These are phyloP conservation scores for Siderastrea radians DNA, from an alignment of 92 coral and sea anemone species.

Conservation along the genomic window DNA sequence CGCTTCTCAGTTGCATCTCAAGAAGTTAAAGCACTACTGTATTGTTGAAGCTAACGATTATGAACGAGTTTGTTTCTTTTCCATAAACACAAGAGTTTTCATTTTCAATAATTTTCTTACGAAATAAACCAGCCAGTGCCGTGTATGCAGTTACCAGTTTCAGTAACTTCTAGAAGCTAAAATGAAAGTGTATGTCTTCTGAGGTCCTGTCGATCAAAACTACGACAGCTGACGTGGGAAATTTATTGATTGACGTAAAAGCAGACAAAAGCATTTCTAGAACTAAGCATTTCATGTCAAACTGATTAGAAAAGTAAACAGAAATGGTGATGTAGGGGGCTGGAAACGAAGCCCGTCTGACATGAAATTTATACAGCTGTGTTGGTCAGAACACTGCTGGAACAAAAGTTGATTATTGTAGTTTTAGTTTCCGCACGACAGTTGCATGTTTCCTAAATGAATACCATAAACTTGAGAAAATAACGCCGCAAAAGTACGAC, in stretches of 20 bases:
- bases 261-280: neutral
- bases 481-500: neutral
- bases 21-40: too few relatives aligned
- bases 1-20: too few relatives aligned
- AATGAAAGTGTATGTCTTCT: neutral
- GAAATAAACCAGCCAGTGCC: neutral
- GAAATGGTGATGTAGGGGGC: neutral
- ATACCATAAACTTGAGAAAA: neutral
- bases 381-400: neutral
- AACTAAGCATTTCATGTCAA: neutral
- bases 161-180: neutral
- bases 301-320: neutral
- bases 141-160: neutral
- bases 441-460: neutral
- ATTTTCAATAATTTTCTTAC: neutral
- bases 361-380: conserved; percentile 18
- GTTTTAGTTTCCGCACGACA: neutral
- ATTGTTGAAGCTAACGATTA: neutral
- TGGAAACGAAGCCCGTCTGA: neutral
- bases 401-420: neutral
- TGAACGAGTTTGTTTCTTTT: too few relatives aligned
- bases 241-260: neutral
- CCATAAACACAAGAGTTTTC: neutral
- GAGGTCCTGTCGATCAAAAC: conserved; percentile 3
- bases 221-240: neutral